Conservation (phyloP, 1,140 invertebrate genomes). For the Diabrotica undecimpunctata region DNA sequence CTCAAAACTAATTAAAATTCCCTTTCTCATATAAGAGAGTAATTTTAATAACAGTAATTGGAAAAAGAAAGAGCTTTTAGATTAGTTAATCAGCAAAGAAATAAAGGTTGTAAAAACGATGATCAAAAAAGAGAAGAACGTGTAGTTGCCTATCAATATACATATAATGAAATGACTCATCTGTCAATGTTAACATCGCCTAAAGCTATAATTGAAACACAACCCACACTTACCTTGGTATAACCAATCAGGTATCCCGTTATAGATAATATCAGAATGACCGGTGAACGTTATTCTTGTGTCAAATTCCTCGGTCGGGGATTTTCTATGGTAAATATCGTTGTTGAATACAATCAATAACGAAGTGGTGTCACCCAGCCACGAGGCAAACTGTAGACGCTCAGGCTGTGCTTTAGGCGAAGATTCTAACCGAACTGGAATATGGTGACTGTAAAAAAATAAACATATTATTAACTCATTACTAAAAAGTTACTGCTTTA, state of each 20-base stretch:
- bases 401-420: constrained; percentile 62
- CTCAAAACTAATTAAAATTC: too few species aligned
- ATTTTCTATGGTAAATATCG: constrained; percentile 77
- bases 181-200: too few species aligned
- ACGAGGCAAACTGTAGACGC: constrained; percentile 71
- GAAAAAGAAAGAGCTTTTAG: too few species aligned
- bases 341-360: constrained; percentile 75
- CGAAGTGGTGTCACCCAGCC: constrained; percentile 69
- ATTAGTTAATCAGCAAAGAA: too few species aligned
- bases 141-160: too few species aligned
- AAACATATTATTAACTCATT: background rate
- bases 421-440: constrained; percentile 68
- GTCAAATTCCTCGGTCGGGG: constrained; percentile 61
- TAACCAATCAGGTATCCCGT: constrained; percentile 90
- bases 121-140: too few species aligned
- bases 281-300: constrained; percentile 72
- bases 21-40: too few species aligned
- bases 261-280: constrained; percentile 72
- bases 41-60: too few species aligned
- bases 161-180: too few species aligned
- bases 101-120: too few species aligned
- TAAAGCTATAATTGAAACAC: too few species aligned
- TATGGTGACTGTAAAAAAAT: constrained; percentile 63
- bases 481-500: background rate
- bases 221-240: constrained; percentile 71